A percentile compares a stretch with the other conserved stretches of the same genome.
Conservation (phyloP, 35 echinoderm and acorn worm species). For the Apostichopus japonicus region DNA sequence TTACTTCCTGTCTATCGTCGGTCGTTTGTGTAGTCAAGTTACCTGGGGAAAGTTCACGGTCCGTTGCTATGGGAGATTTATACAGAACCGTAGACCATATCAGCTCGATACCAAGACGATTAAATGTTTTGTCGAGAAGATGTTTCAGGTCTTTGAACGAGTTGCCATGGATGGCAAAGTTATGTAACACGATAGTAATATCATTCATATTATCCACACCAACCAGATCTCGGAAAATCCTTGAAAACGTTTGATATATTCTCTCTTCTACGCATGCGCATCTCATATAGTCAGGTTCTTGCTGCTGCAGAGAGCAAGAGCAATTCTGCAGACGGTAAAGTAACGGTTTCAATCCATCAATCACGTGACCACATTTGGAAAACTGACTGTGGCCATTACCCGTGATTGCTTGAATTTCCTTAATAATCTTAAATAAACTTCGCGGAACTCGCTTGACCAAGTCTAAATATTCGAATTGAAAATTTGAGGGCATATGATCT, state of each 20-base stretch:
- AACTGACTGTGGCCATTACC: slow-evolving; percentile 32
- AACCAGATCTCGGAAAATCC: background rate
- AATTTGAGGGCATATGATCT: slow-evolving; percentile 16
- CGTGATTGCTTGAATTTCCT: slow-evolving; percentile 38
- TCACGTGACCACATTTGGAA: slow-evolving; percentile 52
- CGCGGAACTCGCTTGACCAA: slow-evolving; percentile 18
- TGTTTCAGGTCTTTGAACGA: slow-evolving; percentile 38
- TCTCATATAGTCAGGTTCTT: slow-evolving; percentile 14
- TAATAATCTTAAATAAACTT: slow-evolving; percentile 42
- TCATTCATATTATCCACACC: background rate
- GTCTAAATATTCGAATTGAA: slow-evolving; percentile 38
- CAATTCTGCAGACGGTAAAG: slow-evolving; percentile 26
- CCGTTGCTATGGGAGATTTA: background rate
- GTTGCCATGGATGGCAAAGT: slow-evolving; percentile 28
- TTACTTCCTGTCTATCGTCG: too few species aligned
- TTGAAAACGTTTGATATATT: background rate
- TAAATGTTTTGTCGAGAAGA: slow-evolving; percentile 22
- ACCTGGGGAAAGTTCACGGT: background rate
- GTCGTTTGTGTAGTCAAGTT: background rate
- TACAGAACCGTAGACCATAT: slow-evolving; percentile 19
- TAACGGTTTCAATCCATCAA: slow-evolving; percentile 35
- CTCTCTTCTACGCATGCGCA: slow-evolving; percentile 19
- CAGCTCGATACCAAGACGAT: background rate
- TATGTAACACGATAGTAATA: slow-evolving; percentile 24
- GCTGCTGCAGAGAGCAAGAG: background rate